Evolutionary conservation across 1,140 invertebrate genomes (phyloP).

Genomic region (Papilio machaon): DNA sequence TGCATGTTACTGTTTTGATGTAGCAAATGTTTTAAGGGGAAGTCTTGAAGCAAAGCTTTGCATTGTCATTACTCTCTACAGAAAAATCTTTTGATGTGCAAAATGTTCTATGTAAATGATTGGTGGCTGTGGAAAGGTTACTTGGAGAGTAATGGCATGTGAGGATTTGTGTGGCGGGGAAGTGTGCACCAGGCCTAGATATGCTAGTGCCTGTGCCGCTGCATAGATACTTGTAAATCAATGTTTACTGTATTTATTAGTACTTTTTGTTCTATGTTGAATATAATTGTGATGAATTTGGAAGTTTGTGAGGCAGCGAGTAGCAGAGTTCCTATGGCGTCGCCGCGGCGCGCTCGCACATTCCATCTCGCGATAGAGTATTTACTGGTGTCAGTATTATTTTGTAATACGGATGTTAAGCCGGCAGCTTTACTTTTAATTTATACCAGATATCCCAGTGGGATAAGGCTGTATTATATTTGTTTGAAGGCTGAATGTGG

Average conservation of each 20-base stretch:
- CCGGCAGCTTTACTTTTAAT: conserved; percentile 81
- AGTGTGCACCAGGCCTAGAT: conserved; percentile 45
- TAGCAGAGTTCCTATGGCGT: conserved; percentile 70
- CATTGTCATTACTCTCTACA: conserved; percentile 29
- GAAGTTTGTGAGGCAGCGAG: conserved; percentile 62
- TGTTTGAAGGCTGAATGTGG: conserved; percentile 76
- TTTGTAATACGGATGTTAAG: conserved; percentile 79
- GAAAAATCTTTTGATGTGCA: conserved; percentile 5
- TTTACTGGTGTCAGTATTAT: conserved; percentile 81
- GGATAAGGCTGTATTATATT: conserved; percentile 81
- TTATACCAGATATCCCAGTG: conserved; percentile 78
- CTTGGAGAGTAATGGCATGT: conserved; percentile 17
- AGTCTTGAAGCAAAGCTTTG: conserved; percentile 33
- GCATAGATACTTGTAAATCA: conserved; percentile 64
- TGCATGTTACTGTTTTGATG: conserved; percentile 76
- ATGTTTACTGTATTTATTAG: conserved; percentile 76
- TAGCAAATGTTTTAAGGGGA: conserved; percentile 62
- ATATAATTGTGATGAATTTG: conserved; percentile 72
- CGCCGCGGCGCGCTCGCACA: conserved; percentile 66
- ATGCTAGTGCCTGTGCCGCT: conserved; percentile 41
- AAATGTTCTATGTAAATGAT: conserved; percentile 19
- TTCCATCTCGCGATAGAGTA: conserved; percentile 76
- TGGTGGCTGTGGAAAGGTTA: background rate
- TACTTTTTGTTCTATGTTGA: conserved; percentile 64
- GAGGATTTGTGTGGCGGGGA: conserved; percentile 26